These are phyloP conservation scores for Acleris emargana DNA, from an alignment of 2,888 invertebrate genomes.

Conservation along the genomic window DNA sequence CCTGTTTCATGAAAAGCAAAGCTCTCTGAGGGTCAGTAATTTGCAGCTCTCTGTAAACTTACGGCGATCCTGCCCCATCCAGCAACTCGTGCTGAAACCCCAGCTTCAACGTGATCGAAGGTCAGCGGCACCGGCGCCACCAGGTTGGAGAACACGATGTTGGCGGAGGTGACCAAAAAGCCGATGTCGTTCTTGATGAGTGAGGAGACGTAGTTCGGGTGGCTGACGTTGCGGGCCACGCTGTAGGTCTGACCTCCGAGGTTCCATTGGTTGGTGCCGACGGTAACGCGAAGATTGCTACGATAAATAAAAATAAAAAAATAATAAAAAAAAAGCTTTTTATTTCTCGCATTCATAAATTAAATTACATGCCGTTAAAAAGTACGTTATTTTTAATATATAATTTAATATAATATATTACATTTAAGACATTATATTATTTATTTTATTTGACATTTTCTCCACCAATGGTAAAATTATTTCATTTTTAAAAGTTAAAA, in stretches of 20 bases:
- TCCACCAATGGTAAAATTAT: too few species aligned
- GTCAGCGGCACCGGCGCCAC: constrained; percentile 46
- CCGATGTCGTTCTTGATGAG: constrained; percentile 67
- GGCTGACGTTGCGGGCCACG: constrained; percentile 59
- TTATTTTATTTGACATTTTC: too few species aligned
- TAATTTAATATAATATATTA: too few species aligned
- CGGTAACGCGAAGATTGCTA: constrained; percentile 57
- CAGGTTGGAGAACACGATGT: constrained; percentile 39
- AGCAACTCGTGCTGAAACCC: constrained; percentile 49
- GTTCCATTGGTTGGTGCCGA: constrained; percentile 65
- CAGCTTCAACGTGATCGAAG: constrained; percentile 43
- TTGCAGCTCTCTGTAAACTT: constrained; percentile 36
- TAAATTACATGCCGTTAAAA: too few species aligned
- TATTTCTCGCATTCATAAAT: too few species aligned
- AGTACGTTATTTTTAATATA: too few species aligned
- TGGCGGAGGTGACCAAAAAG: constrained; percentile 48
- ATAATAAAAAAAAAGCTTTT: too few species aligned
- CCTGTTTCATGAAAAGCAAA: too few species aligned
- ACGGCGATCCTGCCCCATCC: constrained; percentile 67
- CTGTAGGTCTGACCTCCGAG: constrained; percentile 54
- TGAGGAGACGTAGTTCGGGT: constrained; percentile 55
- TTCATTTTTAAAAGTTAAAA: too few species aligned
- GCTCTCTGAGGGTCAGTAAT: too few species aligned
- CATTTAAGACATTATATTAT: too few species aligned
- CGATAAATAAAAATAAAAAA: too few species aligned